phyloP scores from a whole-genome alignment of 2,113 vertebrate species.

The Myotis brandtii region DNA sequence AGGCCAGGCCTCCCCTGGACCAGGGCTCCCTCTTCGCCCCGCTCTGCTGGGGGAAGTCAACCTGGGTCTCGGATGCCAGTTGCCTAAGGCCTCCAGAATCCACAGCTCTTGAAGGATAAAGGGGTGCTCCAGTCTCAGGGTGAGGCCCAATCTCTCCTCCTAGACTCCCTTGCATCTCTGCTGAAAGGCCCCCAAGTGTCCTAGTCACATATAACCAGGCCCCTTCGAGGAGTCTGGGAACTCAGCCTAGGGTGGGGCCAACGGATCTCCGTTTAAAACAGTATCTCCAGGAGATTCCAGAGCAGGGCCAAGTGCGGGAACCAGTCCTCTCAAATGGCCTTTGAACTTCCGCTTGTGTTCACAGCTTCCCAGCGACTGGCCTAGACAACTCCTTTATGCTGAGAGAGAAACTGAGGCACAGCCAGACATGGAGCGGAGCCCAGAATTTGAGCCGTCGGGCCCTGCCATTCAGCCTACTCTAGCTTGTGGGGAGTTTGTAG shows the following conservation, averaged over 20 bases:
- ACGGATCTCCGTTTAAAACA: background rate
- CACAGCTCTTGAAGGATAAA: background rate
- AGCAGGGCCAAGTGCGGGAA: background rate
- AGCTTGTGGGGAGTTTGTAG: background rate
- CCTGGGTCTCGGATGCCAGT: background rate
- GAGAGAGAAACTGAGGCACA: background rate
- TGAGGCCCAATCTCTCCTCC: background rate
- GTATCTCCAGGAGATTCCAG: background rate
- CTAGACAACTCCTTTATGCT: background rate
- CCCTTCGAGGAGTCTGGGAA: background rate
- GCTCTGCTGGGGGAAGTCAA: background rate
- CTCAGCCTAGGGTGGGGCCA: background rate
- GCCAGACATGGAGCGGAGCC: background rate
- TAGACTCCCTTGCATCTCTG: background rate
- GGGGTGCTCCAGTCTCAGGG: background rate
- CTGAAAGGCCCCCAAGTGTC: background rate
- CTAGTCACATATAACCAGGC: background rate
- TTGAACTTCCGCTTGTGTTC: background rate
- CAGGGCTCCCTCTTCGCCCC: background rate
- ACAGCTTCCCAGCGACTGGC: background rate
- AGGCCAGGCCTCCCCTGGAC: background rate
- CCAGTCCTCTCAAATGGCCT: background rate
- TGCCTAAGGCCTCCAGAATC: background rate
- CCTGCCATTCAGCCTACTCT: background rate
- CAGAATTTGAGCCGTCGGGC: background rate